Percentiles rank a stretch among this genome's conserved stretches.
Evolutionary conservation across 2,113 vertebrate species (phyloP).

Genomic region (Pica pica): DNA sequence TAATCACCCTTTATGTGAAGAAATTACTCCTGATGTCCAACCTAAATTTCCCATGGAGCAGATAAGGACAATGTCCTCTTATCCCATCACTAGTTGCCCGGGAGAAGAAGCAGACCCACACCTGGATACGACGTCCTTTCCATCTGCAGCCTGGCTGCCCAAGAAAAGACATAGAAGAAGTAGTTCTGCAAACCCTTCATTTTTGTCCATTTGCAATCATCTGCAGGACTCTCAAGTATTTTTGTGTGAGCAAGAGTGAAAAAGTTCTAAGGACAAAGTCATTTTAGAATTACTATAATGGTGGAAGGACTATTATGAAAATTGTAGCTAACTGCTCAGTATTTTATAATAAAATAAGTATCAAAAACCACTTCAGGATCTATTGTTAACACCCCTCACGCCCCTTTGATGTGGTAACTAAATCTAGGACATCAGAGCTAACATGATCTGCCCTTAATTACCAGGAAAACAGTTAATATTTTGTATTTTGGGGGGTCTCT

Average conservation of each 20-base stretch:
- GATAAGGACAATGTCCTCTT: not conserved
- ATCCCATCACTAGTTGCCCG: too few species aligned
- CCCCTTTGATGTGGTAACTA: not conserved
- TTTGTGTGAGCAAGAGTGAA: not conserved
- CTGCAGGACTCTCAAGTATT: not conserved
- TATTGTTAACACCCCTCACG: not conserved
- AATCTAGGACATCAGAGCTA: not conserved
- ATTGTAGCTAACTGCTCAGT: not conserved
- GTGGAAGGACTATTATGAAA: not conserved
- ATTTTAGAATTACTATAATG: not conserved
- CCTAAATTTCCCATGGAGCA: not conserved
- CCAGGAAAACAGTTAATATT: not conserved
- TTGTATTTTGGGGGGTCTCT: not conserved
- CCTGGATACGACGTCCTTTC: not conserved
- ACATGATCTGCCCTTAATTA: not conserved
- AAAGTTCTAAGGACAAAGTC: not conserved
- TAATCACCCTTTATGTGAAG: not conserved
- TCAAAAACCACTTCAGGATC: not conserved
- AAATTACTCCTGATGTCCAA: not conserved
- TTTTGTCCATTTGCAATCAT: not conserved
- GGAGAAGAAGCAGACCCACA: accelerated
- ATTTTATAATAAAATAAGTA: not conserved
- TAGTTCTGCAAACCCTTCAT: not conserved
- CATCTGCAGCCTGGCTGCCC: not conserved
- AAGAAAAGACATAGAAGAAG: not conserved